Percentiles rank a stretch among this genome's conserved stretches.
phyloP scores from a whole-genome alignment of 2,797 vertebrate genomes.

The Falco cherrug region DNA sequence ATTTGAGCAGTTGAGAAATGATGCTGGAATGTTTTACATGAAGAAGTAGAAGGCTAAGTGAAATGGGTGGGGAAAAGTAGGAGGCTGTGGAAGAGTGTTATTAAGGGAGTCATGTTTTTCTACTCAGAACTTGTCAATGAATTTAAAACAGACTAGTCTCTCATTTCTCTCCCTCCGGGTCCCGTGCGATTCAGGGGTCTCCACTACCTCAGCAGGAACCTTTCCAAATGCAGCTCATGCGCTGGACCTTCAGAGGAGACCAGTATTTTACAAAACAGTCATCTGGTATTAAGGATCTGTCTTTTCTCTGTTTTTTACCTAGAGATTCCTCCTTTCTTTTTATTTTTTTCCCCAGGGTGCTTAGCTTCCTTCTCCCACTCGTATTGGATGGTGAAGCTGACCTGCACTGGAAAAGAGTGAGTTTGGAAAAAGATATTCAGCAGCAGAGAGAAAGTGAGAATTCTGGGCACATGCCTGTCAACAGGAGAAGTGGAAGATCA shows the following conservation, averaged over 20 bases:
- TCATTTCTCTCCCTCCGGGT: background rate
- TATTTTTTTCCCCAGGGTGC: background rate
- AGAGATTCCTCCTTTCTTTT: background rate
- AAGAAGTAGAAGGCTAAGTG: background rate
- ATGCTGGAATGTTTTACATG: background rate
- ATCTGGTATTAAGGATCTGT: background rate
- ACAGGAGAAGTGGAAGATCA: background rate
- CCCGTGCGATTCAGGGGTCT: background rate
- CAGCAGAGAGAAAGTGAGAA: background rate
- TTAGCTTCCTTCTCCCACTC: background rate
- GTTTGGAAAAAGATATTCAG: background rate
- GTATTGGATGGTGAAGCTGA: background rate
- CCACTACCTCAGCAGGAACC: background rate
- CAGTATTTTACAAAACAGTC: background rate
- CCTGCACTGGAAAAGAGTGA: background rate
- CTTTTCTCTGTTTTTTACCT: background rate
- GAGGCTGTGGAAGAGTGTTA: background rate
- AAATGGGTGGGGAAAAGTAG: background rate
- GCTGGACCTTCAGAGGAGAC: background rate
- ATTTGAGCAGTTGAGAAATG: background rate
- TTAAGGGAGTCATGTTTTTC: background rate
- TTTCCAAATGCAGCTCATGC: background rate
- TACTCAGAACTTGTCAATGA: background rate
- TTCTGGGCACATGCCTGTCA: background rate
- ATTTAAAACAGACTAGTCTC: background rate